A percentile compares a stretch with the other conserved stretches of the same genome.
Evolutionary conservation across 2,888 invertebrate genomes (phyloP).

Genomic region (Theodoxus fluviatilis): DNA sequence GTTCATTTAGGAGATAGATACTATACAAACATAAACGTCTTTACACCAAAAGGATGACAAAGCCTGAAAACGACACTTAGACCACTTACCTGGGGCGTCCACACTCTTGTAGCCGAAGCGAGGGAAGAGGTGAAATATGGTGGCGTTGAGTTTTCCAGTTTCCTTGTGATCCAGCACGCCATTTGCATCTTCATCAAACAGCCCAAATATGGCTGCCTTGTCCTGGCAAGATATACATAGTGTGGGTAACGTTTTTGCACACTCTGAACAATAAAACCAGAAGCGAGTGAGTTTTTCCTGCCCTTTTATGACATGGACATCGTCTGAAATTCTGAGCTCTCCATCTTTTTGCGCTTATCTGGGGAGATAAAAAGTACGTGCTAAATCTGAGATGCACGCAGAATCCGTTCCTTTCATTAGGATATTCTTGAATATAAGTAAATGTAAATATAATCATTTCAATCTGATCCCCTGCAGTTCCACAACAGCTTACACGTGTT

Average conservation of each 20-base stretch:
- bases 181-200: constrained; percentile 52
- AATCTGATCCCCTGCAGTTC: too few species aligned
- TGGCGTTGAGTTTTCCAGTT: constrained; percentile 54
- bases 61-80: background rate
- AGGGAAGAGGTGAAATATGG: constrained; percentile 51
- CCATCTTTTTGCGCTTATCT: too few species aligned
- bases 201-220: constrained; percentile 43
- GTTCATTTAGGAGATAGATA: background rate
- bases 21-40: background rate
- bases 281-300: background rate
- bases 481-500: too few species aligned
- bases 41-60: background rate
- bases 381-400: too few species aligned
- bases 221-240: constrained; percentile 38
- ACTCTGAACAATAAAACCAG: too few species aligned
- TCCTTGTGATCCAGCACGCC: constrained; percentile 52
- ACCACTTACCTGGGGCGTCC: constrained; percentile 45
- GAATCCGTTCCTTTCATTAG: too few species aligned
- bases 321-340: too few species aligned
- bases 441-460: too few species aligned
- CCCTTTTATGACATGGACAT: too few species aligned
- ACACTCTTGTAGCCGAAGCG: constrained; percentile 52
- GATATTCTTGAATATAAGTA: too few species aligned
- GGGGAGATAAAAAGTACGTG: too few species aligned
- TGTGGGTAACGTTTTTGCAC: too few species aligned